phyloP scores from a whole-genome alignment of 2,113 vertebrate genomes.

The Halcyon senegalensis region DNA sequence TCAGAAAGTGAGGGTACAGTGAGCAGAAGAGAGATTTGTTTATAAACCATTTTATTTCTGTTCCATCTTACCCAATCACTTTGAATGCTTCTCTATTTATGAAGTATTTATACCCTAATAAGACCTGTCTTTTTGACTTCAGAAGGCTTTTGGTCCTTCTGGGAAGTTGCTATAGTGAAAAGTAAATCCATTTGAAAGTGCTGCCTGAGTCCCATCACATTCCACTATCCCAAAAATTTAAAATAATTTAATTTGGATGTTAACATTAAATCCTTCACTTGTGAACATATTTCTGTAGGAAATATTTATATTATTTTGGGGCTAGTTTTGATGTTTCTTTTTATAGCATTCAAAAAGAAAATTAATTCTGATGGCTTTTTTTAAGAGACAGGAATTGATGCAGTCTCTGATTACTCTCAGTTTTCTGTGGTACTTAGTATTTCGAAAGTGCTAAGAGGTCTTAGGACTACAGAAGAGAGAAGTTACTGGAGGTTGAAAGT shows the following conservation, averaged over 20 bases:
- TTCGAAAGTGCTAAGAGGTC: not conserved
- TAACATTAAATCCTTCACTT: not conserved
- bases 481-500: not conserved
- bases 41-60: slow-evolving; percentile 5
- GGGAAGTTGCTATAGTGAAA: not conserved
- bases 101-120: not conserved
- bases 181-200: slow-evolving; percentile 1
- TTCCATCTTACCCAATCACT: not conserved
- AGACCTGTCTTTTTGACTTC: not conserved
- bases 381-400: not conserved
- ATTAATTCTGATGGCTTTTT: not conserved
- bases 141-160: not conserved
- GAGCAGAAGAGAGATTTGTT: not conserved
- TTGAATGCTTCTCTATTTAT: not conserved
- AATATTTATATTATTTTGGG: not conserved
- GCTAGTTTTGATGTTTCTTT: not conserved
- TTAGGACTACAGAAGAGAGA: not conserved
- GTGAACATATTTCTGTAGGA: not conserved
- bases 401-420: not conserved
- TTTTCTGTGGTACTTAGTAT: not conserved
- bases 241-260: not conserved
- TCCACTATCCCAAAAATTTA: not conserved
- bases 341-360: not conserved
- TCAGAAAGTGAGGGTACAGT: not conserved
- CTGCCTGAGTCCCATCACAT: not conserved